Base-by-base conservation (phyloP, 2,797 vertebrate species). In the Tangara arthus region DNA sequence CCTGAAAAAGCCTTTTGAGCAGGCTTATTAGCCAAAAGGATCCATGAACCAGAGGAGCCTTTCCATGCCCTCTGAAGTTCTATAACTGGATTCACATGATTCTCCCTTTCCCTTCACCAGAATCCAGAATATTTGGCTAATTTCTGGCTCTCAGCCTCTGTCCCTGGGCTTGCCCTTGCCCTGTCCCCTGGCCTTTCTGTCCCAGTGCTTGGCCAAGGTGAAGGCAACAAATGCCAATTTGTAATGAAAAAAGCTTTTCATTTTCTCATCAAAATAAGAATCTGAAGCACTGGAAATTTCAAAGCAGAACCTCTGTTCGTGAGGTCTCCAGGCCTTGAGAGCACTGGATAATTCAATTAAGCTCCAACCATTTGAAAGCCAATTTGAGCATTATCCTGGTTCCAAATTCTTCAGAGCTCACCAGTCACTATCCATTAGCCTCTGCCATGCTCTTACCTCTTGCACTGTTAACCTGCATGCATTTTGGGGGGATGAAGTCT, bases 361-460 rank as follows among this genome's bases (percentile, higher is more conserved):
- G 24, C 35, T 84, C 90, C 66, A 94, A 63, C 32, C 46, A 68
- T 77, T 94, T 73, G 85, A 91, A 92, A 84, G 68, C 42, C 61
- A 87, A 69, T 95, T 87, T 92, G 75, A 94, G 55, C 56, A 65
- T 60, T 19, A 71, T 41, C 44, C 64, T 41, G 20, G 52, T 53
- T 87, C 85, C 21, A 15, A 80, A 82, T 57, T 69, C 80, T 56
- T 61, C 12, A 18, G 57, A 88, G 89, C 76, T 92, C 92, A 90
- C 89, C 80, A 88, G 89, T 95, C 95, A 83, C 78, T 90, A 70
- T 82, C 77, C 69, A 89, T 96, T 86, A 96, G 77, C 22, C 39
- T 82, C 78, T 79, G 50, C 59, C 2, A 0, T 42, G 72, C 79
- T 81, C 65, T 87, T 56, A 79, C 83, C 92, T 95, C 88, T 92